Conservation (phyloP, 2,113 vertebrate species). For the Clupea harengus region DNA sequence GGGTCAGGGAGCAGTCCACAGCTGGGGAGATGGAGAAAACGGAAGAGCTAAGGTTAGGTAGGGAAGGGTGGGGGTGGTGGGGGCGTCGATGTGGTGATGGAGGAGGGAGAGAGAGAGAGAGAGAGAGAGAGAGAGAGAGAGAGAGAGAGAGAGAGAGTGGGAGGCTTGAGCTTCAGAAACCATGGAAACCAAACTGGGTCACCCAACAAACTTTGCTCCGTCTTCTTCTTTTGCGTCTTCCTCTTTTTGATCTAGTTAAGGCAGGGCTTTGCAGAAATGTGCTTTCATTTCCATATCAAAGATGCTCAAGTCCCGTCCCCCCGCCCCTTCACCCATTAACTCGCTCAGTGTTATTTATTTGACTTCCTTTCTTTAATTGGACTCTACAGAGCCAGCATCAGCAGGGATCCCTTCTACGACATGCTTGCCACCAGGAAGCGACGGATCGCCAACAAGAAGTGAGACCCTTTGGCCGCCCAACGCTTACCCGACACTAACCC, state of each 20-base stretch:
- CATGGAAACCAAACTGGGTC: conserved; percentile 79
- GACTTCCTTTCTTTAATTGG: conserved; percentile 58
- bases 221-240: conserved; percentile 12
- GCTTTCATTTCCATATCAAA: conserved; percentile 74
- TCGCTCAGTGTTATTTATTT: conserved; percentile 49
- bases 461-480: conserved; percentile 47
- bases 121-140: not conserved
- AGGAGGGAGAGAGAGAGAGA: not conserved
- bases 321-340: conserved; percentile 37
- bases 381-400: conserved; percentile 90
- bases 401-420: conserved; percentile 97
- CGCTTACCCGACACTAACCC: not conserved
- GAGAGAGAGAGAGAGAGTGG: not conserved
- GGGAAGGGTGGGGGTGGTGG: not conserved
- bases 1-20: not conserved
- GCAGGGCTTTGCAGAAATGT: conserved; percentile 63
- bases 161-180: conserved; percentile 61
- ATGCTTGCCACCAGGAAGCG: conserved; percentile 97
- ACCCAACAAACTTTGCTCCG: conserved; percentile 63
- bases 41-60: not conserved
- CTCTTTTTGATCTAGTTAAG: conserved; percentile 62
- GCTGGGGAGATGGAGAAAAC: not conserved
- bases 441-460: conserved; percentile 97
- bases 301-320: conserved; percentile 48
- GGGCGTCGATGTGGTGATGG: not conserved